phyloP scores from a whole-genome alignment of 1,140 invertebrate species.

The Colletes gigas region DNA sequence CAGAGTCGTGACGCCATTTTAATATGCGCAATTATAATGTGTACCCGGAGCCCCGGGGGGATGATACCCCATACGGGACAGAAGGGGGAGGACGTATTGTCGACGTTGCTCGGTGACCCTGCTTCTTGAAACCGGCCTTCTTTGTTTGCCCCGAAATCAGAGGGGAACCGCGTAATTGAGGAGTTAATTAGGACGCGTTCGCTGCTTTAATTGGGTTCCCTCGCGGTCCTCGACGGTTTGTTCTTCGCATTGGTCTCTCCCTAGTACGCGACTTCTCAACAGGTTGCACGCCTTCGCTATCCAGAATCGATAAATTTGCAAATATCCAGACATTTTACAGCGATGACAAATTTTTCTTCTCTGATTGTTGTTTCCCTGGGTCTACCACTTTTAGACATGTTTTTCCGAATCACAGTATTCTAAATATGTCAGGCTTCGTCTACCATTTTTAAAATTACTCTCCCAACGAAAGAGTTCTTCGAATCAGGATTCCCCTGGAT shows the following conservation, averaged over 20 bases:
- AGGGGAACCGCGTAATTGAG: slow-evolving; percentile 77
- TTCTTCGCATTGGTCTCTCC: slow-evolving; percentile 2
- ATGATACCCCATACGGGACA: slow-evolving; percentile 24
- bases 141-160: slow-evolving; percentile 77
- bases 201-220: slow-evolving; percentile 75
- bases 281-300: slow-evolving; percentile 54
- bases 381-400: too few relatives aligned
- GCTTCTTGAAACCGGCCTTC: slow-evolving; percentile 61
- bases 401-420: too few relatives aligned
- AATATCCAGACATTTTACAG: too few relatives aligned
- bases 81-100: slow-evolving; percentile 22
- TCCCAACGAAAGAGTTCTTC: neutral
- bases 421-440: too few relatives aligned
- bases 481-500: neutral
- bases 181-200: slow-evolving; percentile 80
- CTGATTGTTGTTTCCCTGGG: too few relatives aligned
- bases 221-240: slow-evolving; percentile 19
- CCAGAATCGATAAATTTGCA: neutral
- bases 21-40: slow-evolving; percentile 81
- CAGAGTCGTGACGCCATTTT: slow-evolving; percentile 77
- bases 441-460: too few relatives aligned
- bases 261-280: slow-evolving; percentile 56
- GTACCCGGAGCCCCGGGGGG: slow-evolving; percentile 65
- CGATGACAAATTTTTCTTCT: too few relatives aligned
- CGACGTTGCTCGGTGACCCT: slow-evolving; percentile 43